Evolutionary conservation across 2,113 vertebrate species (phyloP).

Genomic region (Mobula birostris): DNA sequence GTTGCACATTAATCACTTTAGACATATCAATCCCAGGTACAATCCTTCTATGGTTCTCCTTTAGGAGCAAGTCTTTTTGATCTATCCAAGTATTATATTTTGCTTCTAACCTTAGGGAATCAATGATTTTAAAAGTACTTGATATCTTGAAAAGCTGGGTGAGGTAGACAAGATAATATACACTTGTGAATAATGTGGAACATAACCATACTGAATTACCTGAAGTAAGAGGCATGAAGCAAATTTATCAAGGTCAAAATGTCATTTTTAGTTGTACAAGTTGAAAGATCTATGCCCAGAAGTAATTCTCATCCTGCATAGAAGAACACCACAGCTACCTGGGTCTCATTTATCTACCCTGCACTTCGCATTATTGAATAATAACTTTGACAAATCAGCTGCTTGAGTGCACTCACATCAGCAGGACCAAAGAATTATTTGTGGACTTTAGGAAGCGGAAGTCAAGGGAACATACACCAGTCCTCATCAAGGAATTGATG

Average conservation of each 20-base stretch:
- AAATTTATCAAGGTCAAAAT: constrained; percentile 10
- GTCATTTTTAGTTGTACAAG: background rate
- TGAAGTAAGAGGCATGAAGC: background rate
- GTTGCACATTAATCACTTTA: background rate
- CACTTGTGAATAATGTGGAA: constrained; percentile 6
- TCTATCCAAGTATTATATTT: constrained; percentile 1
- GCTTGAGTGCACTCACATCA: too few species aligned
- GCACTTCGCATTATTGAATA: too few species aligned
- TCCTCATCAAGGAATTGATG: too few species aligned
- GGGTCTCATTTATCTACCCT: too few species aligned
- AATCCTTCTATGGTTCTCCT: background rate
- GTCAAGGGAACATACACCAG: too few species aligned
- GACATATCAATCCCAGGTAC: background rate
- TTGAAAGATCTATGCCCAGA: background rate
- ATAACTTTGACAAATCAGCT: too few species aligned
- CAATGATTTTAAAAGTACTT: background rate
- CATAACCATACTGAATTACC: background rate
- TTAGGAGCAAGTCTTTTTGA: background rate
- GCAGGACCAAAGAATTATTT: too few species aligned
- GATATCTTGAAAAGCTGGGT: background rate
- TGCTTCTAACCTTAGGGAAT: background rate
- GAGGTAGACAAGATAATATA: background rate
- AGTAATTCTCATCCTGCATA: background rate
- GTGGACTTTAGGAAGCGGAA: too few species aligned
- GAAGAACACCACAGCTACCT: background rate